A percentile compares a stretch with the other conserved stretches of the same genome.
These are phyloP conservation scores for Daboia siamensis DNA, from an alignment of 2,113 vertebrate genomes.

Conservation along the genomic window DNA sequence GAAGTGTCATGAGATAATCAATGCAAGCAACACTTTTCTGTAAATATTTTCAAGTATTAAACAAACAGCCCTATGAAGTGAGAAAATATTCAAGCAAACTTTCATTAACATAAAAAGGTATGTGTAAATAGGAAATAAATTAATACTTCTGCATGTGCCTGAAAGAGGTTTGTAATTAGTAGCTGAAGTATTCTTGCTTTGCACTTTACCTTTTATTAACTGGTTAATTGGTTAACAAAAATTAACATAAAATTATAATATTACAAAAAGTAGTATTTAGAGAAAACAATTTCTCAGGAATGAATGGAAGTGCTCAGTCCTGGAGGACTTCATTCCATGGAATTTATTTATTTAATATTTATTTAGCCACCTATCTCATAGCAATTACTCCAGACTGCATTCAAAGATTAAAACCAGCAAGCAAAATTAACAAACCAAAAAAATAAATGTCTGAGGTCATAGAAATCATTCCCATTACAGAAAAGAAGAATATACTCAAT, in stretches of 20 bases:
- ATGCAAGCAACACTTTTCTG: not conserved
- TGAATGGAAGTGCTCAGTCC: not conserved
- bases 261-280: not conserved
- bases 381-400: not conserved
- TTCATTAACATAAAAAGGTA: not conserved
- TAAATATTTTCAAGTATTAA: not conserved
- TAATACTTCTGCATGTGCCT: not conserved
- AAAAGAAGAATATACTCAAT: not conserved
- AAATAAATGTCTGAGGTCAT: not conserved
- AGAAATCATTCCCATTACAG: not conserved
- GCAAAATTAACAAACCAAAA: not conserved
- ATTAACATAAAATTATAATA: conserved; percentile 1
- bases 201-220: conserved; percentile 22
- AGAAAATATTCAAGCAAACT: not conserved
- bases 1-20: not conserved
- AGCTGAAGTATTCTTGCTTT: not conserved
- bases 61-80: not conserved
- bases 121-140: not conserved
- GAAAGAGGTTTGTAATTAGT: conserved; percentile 13
- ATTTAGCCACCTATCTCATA: not conserved
- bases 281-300: not conserved
- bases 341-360: not conserved
- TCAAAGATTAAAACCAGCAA: not conserved
- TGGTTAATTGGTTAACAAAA: conserved; percentile 28
- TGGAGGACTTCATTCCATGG: not conserved